Percentiles rank a stretch among this genome's conserved stretches.
Evolutionary conservation across 2,888 invertebrate species (phyloP).

Genomic region (Caprella mutica): DNA sequence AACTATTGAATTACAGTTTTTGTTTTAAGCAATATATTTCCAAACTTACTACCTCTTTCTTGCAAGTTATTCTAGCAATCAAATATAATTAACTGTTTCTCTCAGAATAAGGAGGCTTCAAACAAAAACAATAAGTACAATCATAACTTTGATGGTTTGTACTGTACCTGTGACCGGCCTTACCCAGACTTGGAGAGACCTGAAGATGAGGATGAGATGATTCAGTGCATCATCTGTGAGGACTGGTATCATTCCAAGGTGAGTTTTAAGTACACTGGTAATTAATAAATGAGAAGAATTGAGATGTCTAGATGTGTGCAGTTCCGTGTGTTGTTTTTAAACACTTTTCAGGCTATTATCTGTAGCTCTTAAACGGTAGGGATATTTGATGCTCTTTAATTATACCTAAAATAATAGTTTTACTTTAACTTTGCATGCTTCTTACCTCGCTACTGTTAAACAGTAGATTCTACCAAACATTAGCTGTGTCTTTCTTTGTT

Average conservation of each 20-base stretch:
- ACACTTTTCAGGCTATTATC: too few relatives aligned
- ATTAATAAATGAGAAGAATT: too few relatives aligned
- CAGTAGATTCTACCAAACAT: too few relatives aligned
- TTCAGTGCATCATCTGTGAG: constrained; percentile 91
- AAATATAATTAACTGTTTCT: background rate
- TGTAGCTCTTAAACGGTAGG: too few relatives aligned
- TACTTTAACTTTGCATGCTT: too few relatives aligned
- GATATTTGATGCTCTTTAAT: too few relatives aligned
- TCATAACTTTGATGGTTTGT: constrained; percentile 85
- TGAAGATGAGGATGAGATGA: constrained; percentile 68
- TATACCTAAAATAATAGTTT: too few relatives aligned
- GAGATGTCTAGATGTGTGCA: too few relatives aligned
- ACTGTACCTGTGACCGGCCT: constrained; percentile 80
- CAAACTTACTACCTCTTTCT: background rate
- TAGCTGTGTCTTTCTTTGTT: too few relatives aligned
- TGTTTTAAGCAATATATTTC: background rate
- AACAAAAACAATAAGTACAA: constrained; percentile 58
- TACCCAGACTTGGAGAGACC: constrained; percentile 82
- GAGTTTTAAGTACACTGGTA: constrained; percentile 36
- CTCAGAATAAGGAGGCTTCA: background rate
- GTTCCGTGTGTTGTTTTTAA: too few relatives aligned
- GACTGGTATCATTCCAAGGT: constrained; percentile 87
- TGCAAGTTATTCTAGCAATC: background rate
- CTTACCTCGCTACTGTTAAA: too few relatives aligned
- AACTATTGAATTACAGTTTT: background rate